Percentiles rank a stretch among this genome's conserved stretches.
Evolutionary conservation across 2,797 vertebrate species (phyloP).

Genomic region (Diglossa cyanea): DNA sequence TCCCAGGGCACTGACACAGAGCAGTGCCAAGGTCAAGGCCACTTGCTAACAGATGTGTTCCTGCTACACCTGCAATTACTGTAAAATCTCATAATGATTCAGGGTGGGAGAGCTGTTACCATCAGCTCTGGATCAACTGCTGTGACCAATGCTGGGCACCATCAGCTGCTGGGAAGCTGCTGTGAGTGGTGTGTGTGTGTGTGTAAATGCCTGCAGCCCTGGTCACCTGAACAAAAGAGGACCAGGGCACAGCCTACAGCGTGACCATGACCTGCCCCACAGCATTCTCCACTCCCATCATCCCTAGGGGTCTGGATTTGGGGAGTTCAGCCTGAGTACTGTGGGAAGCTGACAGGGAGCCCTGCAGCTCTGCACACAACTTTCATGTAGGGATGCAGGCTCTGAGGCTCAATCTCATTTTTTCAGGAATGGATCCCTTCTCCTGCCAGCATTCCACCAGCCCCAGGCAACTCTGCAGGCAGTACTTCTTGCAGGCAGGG

Average conservation of each 20-base stretch:
- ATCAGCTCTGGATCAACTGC: background rate
- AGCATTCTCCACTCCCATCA: background rate
- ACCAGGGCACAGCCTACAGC: background rate
- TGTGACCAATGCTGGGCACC: background rate
- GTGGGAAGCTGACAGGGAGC: background rate
- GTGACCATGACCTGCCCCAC: rapidly evolving
- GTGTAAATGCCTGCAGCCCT: background rate
- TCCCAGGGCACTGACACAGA: rapidly evolving
- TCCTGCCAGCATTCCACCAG: background rate
- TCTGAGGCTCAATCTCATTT: background rate
- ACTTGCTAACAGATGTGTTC: background rate
- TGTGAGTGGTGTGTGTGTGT: background rate
- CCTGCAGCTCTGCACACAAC: background rate
- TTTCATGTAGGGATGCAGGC: background rate
- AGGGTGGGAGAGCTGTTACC: background rate
- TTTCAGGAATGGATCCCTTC: background rate
- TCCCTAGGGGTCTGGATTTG: background rate
- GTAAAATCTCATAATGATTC: background rate
- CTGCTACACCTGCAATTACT: background rate
- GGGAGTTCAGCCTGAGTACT: background rate
- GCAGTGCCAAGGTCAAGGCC: background rate
- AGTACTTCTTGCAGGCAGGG: background rate
- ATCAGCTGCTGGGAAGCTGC: background rate
- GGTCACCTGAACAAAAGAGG: background rate
- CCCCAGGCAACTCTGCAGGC: background rate